These are phyloP conservation scores for Linnaemya tessellans DNA, from an alignment of 2,888 invertebrate genomes.

Conservation along the genomic window DNA sequence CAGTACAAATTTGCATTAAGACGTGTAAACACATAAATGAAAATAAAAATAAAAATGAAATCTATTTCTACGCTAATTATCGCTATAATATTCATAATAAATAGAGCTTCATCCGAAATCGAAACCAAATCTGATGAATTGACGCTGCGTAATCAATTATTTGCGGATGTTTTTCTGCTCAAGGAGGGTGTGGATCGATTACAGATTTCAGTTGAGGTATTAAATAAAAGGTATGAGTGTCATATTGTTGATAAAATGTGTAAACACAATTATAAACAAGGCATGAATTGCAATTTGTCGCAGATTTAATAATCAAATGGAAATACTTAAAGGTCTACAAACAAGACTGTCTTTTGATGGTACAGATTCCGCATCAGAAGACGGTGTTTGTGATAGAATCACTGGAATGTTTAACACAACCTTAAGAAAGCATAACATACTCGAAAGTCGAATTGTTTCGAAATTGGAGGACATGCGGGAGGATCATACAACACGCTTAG, in stretches of 20 bases:
- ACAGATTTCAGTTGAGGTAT: slow-evolving; percentile 40
- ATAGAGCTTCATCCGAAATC: not conserved
- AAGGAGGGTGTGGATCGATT: slow-evolving; percentile 53
- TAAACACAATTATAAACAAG: not conserved
- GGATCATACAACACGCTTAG: slow-evolving; percentile 43
- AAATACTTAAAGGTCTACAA: slow-evolving; percentile 37
- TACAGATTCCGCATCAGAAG: not conserved
- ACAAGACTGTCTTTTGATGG: not conserved
- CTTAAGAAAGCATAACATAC: slow-evolving; percentile 35
- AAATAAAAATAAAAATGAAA: slow-evolving; percentile 1
- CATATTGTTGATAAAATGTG: not conserved
- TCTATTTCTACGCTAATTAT: not conserved
- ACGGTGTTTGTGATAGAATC: slow-evolving; percentile 28
- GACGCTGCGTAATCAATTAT: slow-evolving; percentile 51
- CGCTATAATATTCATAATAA: not conserved
- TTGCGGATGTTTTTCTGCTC: slow-evolving; percentile 42
- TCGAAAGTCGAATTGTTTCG: slow-evolving; percentile 43
- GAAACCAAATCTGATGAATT: slow-evolving; percentile 8
- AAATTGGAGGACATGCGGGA: slow-evolving; percentile 56
- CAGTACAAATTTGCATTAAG: slow-evolving; percentile 11
- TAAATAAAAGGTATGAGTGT: slow-evolving; percentile 45
- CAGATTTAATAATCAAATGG: slow-evolving; percentile 50
- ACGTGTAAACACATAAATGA: not conserved
- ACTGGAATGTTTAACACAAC: slow-evolving; percentile 39
- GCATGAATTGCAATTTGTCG: not conserved